Evolutionary conservation across 2,888 invertebrate genomes (phyloP).

Genomic region (Oligia strigilis): DNA sequence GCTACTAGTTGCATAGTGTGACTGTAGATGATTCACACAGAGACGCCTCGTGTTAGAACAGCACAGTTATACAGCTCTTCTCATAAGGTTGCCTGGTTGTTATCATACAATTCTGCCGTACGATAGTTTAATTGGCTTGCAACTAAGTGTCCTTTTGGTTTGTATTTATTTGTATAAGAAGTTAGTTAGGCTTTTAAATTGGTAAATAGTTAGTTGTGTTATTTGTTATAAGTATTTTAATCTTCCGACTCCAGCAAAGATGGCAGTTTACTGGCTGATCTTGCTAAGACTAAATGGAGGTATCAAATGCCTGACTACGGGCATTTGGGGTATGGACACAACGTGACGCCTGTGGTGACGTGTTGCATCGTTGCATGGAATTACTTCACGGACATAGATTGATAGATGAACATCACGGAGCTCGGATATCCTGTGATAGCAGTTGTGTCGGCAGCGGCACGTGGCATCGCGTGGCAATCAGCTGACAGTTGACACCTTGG

Average conservation of each 20-base stretch:
- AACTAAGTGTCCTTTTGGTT: not conserved
- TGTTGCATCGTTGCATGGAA: no score
- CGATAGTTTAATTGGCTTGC: no score
- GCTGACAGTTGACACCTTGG: conserved; percentile 5
- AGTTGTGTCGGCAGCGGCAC: not conserved
- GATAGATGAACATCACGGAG: no score
- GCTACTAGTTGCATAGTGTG: not conserved
- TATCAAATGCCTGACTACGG: not conserved
- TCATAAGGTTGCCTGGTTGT: not conserved
- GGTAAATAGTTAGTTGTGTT: not conserved
- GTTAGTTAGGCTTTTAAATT: not conserved
- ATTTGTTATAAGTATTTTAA: not conserved
- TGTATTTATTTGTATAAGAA: not conserved
- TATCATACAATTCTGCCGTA: not conserved
- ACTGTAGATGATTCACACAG: not conserved
- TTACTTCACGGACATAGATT: not conserved
- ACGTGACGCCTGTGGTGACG: not conserved
- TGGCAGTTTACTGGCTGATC: not conserved
- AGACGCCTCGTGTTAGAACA: not conserved
- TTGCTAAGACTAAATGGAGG: not conserved
- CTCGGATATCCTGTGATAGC: not conserved
- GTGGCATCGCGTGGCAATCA: conserved; percentile 17
- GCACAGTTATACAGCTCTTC: not conserved
- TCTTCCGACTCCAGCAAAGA: not conserved
- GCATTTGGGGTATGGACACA: not conserved